Base-by-base conservation (phyloP, 2,797 vertebrate genomes). In the Cichlasoma orientale region DNA sequence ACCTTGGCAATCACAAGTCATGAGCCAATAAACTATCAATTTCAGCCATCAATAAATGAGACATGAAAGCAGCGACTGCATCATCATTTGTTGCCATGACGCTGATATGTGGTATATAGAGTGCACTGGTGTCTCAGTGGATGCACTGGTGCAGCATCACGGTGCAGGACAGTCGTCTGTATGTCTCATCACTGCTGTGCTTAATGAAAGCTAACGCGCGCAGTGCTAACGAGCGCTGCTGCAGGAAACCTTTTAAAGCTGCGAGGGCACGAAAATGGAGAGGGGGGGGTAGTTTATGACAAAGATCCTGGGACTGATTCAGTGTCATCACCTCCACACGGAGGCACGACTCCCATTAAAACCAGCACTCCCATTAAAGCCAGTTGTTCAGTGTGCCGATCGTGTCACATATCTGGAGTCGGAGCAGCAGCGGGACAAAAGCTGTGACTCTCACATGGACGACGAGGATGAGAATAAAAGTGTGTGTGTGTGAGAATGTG, bases 361-460 rank as follows among this genome's bases (percentile, higher is more conserved):
- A 19, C 11, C 7, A 3, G 21, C 25, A 33, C 9, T 33, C 31
- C 31, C 31, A 33, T 33, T 9, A 33, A 16, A 38, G 13, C 11
- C 7, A 3, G n/a, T 25, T 55, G 18, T 68, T 47, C 25, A 3
- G 18, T n/a, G 3, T 3, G 41, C 25, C 50, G 41, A 25, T 12
- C 18, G 19, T 50, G 44, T 47, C 41, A 13, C 25, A 29, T 1
- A 4, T 29, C 25, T 3, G 6, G 41, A 68, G 44, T 68, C 18
- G 18, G n/a, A 68, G 63, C 44, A 68, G 63, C 63, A 68, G 63
- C 44, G 31, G 63, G 44, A 68, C 63, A 68, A 68, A 68, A 68
- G 63, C 63, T 68, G 63, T 12, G 59, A 75, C 23, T 38, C 53
- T 36, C 70, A 63, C 8, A 12, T 9, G 5, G 55, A 68, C 10